phyloP scores from a whole-genome alignment of 2,888 invertebrate genomes.

The Thecocarcelia acutangulata region DNA sequence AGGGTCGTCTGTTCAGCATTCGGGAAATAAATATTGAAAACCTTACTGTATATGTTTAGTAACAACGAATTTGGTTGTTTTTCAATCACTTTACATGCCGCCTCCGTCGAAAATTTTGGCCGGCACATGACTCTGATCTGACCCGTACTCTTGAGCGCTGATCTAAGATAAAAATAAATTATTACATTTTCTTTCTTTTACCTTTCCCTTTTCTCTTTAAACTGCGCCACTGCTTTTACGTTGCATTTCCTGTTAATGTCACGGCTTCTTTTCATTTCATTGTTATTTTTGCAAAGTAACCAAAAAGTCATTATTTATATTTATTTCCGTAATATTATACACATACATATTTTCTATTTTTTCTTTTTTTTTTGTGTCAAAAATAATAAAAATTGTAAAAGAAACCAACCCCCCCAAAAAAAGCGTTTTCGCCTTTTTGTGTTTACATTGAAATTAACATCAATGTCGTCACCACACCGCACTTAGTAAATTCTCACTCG shows the following conservation, averaged over 20 bases:
- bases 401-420: constrained; percentile 54
- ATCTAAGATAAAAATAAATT: too few relatives aligned
- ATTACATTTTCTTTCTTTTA: too few relatives aligned
- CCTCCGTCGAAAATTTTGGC: too few relatives aligned
- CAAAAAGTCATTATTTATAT: constrained; percentile 64
- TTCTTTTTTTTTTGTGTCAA: constrained; percentile 18
- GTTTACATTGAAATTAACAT: constrained; percentile 26
- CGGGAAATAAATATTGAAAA: background rate
- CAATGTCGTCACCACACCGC: background rate
- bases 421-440: constrained; percentile 36
- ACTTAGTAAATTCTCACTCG: background rate
- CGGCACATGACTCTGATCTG: too few relatives aligned
- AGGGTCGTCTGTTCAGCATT: too few relatives aligned
- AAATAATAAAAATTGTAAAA: constrained; percentile 26
- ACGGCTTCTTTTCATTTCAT: constrained; percentile 26
- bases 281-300: constrained; percentile 17
- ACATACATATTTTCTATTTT: too few relatives aligned
- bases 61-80: too few relatives aligned
- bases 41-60: too few relatives aligned
- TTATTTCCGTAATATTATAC: constrained; percentile 28
- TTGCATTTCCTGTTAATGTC: constrained; percentile 6
- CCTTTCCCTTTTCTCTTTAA: background rate
- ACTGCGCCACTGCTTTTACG: background rate
- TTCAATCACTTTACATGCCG: too few relatives aligned
- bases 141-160: too few relatives aligned